phyloP scores from a whole-genome alignment of 2,797 vertebrate genomes.

The Limnodromus scolopaceus region DNA sequence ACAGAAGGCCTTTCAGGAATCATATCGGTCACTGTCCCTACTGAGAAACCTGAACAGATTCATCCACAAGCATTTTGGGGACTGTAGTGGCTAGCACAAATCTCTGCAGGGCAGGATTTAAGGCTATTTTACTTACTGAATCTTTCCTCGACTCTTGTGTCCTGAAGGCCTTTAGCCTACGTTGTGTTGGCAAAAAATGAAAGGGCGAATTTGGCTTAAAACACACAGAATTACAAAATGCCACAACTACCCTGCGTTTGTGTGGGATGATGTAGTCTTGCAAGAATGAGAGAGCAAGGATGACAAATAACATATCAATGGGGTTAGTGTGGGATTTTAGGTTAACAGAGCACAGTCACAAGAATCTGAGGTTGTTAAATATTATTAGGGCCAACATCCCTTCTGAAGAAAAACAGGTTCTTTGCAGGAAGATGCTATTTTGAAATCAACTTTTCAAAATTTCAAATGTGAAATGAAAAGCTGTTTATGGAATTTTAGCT shows the following conservation, averaged over 20 bases:
- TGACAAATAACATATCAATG: conserved; percentile 52
- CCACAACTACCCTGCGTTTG: neutral
- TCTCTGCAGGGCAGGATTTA: neutral
- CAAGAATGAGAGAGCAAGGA: conserved; percentile 20
- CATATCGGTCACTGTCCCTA: neutral
- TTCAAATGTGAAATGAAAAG: conserved; percentile 16
- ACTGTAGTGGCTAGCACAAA: neutral
- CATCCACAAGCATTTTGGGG: neutral
- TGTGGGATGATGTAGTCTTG: neutral
- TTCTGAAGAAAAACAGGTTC: neutral
- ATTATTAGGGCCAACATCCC: neutral
- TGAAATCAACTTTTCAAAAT: conserved; percentile 35
- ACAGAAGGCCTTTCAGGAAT: neutral
- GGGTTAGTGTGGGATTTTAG: neutral
- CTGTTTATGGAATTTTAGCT: neutral
- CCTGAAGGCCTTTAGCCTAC: neutral
- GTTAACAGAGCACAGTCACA: neutral
- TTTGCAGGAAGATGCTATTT: neutral
- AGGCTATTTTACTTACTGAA: neutral
- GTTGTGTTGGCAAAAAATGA: neutral
- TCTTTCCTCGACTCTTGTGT: neutral
- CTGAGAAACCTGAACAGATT: neutral
- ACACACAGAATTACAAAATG: conserved; percentile 18
- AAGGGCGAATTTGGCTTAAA: conserved; percentile 4
- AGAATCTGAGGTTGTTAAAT: neutral